Conservation (phyloP, 2,888 invertebrate genomes). For the Priocnemis perturbator region DNA sequence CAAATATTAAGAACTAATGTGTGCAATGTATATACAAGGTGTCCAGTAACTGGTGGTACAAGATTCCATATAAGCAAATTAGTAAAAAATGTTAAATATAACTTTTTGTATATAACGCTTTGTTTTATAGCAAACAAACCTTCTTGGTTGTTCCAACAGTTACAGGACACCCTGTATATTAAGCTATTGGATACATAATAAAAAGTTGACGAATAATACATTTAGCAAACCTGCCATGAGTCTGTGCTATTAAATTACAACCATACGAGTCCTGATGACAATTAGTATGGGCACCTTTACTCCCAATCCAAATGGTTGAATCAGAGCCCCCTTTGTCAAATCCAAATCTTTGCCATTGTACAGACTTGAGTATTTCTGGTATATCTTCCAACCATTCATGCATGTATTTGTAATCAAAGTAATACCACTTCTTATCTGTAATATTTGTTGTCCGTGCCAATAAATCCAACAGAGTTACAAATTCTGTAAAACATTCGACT, state of each 20-base stretch:
- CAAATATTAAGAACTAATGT: constrained; percentile 15
- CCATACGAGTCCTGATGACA: constrained; percentile 97
- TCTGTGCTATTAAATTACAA: constrained; percentile 92
- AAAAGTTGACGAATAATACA: neutral
- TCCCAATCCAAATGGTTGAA: constrained; percentile 93
- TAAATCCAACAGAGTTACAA: constrained; percentile 82
- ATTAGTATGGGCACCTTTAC: constrained; percentile 91
- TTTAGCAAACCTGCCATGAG: constrained; percentile 84
- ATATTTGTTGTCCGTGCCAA: constrained; percentile 59
- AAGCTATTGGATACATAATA: too few relatives aligned
- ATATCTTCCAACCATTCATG: constrained; percentile 81
- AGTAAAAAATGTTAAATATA: too few relatives aligned
- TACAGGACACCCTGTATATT: too few relatives aligned
- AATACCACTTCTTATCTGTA: constrained; percentile 81
- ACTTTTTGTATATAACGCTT: too few relatives aligned
- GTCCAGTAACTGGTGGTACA: too few relatives aligned
- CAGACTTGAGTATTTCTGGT: constrained; percentile 77
- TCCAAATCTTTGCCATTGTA: constrained; percentile 84
- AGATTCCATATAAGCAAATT: neutral
- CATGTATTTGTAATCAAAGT: constrained; percentile 91
- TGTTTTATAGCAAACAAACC: too few relatives aligned
- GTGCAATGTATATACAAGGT: neutral
- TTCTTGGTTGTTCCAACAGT: too few relatives aligned
- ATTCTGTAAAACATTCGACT: constrained; percentile 79
- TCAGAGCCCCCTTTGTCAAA: constrained; percentile 82